A percentile compares a stretch with the other conserved stretches of the same genome.
Conservation (phyloP, 2,888 invertebrate genomes). For the Diabrotica balteata region DNA sequence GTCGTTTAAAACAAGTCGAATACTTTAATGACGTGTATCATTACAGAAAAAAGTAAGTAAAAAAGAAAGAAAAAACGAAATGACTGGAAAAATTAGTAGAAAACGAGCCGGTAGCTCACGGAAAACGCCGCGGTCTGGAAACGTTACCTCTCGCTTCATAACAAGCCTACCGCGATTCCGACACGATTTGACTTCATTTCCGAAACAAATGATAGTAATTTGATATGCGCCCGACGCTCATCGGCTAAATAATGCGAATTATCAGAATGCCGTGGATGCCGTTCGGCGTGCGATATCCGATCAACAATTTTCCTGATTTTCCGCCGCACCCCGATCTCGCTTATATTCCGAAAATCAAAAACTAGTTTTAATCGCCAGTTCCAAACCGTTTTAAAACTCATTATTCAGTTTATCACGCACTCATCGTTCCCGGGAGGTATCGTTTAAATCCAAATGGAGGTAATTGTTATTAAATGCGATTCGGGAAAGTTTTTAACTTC, state of each 20-base stretch:
- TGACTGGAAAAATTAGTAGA: slow-evolving; percentile 27
- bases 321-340: background rate
- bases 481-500: too few species aligned
- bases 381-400: slow-evolving; percentile 31
- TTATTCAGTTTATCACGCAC: slow-evolving; percentile 35
- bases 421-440: slow-evolving; percentile 7
- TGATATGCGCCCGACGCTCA: slow-evolving; percentile 55
- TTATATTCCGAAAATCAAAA: slow-evolving; percentile 29
- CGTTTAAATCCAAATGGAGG: slow-evolving; percentile 2
- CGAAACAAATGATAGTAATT: slow-evolving; percentile 63
- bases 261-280: slow-evolving; percentile 24
- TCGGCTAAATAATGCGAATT: slow-evolving; percentile 57
- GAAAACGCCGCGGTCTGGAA: slow-evolving; percentile 23
- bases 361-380: slow-evolving; percentile 37
- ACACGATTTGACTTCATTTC: slow-evolving; percentile 60
- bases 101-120: slow-evolving; percentile 21
- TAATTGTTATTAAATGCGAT: background rate
- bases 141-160: slow-evolving; percentile 40
- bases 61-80: slow-evolving; percentile 22
- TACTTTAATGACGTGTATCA: slow-evolving; percentile 39
- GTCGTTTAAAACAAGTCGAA: background rate
- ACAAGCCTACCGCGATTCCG: slow-evolving; percentile 60
- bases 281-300: slow-evolving; percentile 21
- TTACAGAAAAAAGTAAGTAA: slow-evolving; percentile 34
- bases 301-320: slow-evolving; percentile 22